phyloP scores from a whole-genome alignment of 2,888 invertebrate species.

The Spilosoma lubricipeda region DNA sequence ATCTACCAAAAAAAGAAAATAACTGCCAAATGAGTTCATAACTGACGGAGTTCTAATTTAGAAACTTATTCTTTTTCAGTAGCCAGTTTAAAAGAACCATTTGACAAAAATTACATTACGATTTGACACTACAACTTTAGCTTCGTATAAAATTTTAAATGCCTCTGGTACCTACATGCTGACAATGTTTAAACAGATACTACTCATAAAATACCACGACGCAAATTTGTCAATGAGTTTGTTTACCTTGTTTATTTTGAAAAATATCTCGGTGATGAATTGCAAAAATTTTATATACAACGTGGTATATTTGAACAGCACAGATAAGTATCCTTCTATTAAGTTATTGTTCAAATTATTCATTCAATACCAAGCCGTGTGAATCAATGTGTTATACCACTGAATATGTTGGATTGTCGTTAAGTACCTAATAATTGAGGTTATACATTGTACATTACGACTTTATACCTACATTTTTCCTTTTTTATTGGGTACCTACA shows the following conservation, averaged over 20 bases:
- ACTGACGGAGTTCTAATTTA: background rate
- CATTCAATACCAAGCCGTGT: slow-evolving; percentile 7
- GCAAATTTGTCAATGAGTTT: background rate
- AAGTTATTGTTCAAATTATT: slow-evolving; percentile 16
- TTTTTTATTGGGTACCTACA: background rate
- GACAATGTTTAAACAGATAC: background rate
- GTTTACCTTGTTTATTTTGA: background rate
- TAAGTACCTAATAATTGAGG: slow-evolving; percentile 20
- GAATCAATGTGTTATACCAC: slow-evolving; percentile 3
- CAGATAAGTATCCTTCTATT: background rate
- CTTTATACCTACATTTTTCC: background rate
- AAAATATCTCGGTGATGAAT: background rate
- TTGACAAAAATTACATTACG: too few species aligned
- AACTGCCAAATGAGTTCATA: background rate
- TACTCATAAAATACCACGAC: background rate
- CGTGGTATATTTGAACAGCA: slow-evolving; percentile 2
- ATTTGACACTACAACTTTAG: background rate
- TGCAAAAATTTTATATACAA: background rate
- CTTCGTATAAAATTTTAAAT: background rate
- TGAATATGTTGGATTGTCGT: slow-evolving; percentile 14
- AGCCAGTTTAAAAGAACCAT: background rate
- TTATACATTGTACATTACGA: slow-evolving; percentile 8
- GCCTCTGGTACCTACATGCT: background rate
- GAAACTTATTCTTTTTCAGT: background rate
- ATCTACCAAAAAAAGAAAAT: background rate